Percentiles rank a stretch among this genome's conserved stretches.
Conservation (phyloP, 2,888 invertebrate genomes). For the Pristionchus fissidentatus region DNA sequence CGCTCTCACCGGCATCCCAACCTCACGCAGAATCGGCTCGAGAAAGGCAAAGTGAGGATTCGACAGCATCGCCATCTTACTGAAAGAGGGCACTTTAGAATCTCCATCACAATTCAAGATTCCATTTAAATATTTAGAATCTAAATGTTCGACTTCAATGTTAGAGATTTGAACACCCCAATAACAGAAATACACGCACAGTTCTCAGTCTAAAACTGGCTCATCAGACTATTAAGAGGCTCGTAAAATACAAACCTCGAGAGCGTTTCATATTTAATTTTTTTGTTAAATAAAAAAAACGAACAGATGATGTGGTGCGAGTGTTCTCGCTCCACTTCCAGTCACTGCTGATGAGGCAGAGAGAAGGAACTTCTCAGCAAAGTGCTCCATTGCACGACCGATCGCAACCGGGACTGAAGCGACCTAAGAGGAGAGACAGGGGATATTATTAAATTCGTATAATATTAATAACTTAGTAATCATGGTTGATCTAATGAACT, state of each 20-base stretch:
- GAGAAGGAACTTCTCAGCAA: conserved; percentile 71
- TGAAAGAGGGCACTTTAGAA: conserved; percentile 51
- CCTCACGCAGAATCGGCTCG: conserved; percentile 65
- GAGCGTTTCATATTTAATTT: background rate
- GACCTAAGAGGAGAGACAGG: conserved; percentile 76
- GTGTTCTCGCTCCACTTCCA: conserved; percentile 62
- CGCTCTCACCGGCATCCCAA: background rate
- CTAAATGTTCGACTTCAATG: too few species aligned
- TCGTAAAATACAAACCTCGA: too few species aligned
- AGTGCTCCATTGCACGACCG: conserved; percentile 75
- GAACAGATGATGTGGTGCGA: conserved; percentile 72
- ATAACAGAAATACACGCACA: too few species aligned
- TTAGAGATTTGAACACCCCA: too few species aligned
- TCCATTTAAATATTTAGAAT: too few species aligned
- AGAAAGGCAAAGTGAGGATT: conserved; percentile 70
- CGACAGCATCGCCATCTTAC: conserved; percentile 66
- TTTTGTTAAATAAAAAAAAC: conserved; percentile 40
- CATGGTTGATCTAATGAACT: background rate
- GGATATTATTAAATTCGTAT: background rate
- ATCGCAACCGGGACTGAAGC: conserved; percentile 99
- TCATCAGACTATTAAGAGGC: too few species aligned
- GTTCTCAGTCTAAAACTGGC: too few species aligned
- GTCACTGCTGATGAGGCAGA: conserved; percentile 58
- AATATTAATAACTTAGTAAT: background rate
- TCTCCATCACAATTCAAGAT: too few species aligned